Evolutionary conservation across 2,888 invertebrate genomes (phyloP).

Genomic region (Phaedon cochleariae): DNA sequence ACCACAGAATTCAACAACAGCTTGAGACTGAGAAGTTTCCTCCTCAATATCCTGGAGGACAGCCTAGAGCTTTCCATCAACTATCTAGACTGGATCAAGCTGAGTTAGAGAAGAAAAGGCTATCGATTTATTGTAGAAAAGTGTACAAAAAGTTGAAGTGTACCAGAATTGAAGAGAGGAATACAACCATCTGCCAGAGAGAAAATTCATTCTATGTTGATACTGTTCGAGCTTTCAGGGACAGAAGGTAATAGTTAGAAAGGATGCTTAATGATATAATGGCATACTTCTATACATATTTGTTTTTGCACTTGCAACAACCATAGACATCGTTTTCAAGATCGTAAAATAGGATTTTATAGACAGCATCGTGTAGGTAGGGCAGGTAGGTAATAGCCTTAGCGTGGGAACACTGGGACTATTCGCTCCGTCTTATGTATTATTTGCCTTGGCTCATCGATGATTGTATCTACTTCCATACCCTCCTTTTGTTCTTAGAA

Average conservation of each 20-base stretch:
- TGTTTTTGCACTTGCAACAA: no score
- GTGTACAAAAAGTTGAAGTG: conserved; percentile 95
- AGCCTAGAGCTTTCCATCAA: conserved; percentile 86
- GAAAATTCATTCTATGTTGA: conserved; percentile 99
- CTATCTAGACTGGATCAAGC: conserved; percentile 74
- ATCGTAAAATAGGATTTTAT: no score
- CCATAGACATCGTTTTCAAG: no score
- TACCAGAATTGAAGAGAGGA: conserved; percentile 85
- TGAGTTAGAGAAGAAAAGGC: conserved; percentile 89
- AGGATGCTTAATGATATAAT: no score
- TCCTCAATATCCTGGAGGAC: conserved; percentile 77
- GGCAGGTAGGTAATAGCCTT: no score
- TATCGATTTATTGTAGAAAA: conserved; percentile 92
- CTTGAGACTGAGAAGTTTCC: conserved; percentile 97
- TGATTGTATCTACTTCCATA: no score
- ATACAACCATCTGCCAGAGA: conserved; percentile 94
- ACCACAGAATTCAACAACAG: conserved; percentile 95
- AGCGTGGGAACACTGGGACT: no score
- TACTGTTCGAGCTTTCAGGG: conserved; percentile 95
- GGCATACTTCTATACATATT: no score
- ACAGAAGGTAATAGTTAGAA: conserved; percentile 64
- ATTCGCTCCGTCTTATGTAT: no score
- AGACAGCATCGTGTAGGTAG: no score
- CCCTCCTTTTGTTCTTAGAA: no score
- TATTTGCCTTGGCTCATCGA: no score